Conservation (phyloP, 1,140 invertebrate species). For the Ylistrum balloti region DNA sequence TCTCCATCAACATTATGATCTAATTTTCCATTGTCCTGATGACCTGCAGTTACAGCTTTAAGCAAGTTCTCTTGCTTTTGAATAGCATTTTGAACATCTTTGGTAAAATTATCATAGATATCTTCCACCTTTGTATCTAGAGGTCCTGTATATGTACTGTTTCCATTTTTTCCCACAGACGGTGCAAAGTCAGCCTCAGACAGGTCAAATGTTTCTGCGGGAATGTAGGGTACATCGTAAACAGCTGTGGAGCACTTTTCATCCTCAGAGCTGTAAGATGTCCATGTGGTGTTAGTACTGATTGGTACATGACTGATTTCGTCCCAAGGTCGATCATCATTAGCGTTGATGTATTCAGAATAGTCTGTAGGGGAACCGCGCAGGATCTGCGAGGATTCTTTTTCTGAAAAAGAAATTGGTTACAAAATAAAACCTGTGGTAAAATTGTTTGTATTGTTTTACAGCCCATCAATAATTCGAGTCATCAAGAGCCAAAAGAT, state of each 20-base stretch:
- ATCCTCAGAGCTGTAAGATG: constrained; percentile 18
- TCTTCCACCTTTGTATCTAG: constrained; percentile 1
- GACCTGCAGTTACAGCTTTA: background rate
- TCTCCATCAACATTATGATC: background rate
- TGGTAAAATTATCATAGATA: background rate
- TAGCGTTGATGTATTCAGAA: constrained; percentile 69
- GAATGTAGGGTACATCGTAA: constrained; percentile 77
- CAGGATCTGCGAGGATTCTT: constrained; percentile 60
- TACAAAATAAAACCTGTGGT: too few species aligned
- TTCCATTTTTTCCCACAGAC: constrained; percentile 44
- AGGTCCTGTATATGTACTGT: constrained; percentile 41
- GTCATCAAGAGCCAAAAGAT: too few species aligned
- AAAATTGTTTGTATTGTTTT: too few species aligned
- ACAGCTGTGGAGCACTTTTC: constrained; percentile 41
- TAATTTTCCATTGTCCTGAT: background rate
- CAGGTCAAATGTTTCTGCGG: constrained; percentile 71
- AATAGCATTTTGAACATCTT: constrained; percentile 29
- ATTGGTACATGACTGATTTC: constrained; percentile 55
- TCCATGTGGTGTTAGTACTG: constrained; percentile 40
- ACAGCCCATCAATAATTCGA: too few species aligned
- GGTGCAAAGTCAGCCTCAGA: constrained; percentile 76
- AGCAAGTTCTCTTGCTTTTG: constrained; percentile 12
- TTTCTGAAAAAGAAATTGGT: constrained; percentile 67
- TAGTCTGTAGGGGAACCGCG: constrained; percentile 71
- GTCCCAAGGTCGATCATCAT: constrained; percentile 73